Evolutionary conservation across 2,888 invertebrate species (phyloP).

Genomic region (Eretmocerus hayati): DNA sequence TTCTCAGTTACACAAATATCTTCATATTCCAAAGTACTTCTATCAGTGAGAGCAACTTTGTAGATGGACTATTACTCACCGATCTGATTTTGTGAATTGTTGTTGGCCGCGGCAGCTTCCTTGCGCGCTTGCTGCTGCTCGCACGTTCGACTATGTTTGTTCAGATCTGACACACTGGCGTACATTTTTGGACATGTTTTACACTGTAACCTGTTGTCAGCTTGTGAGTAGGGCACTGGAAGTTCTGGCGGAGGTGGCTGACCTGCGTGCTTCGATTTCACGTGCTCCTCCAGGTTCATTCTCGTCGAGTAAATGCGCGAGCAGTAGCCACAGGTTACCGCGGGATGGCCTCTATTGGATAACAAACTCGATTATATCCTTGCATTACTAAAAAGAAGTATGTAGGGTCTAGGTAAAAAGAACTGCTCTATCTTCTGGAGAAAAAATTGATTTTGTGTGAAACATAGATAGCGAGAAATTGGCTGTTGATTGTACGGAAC

Average conservation of each 20-base stretch:
- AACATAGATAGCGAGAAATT: too few species aligned
- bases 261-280: slow-evolving; percentile 45
- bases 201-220: slow-evolving; percentile 36
- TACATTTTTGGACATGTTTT: slow-evolving; percentile 42
- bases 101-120: slow-evolving; percentile 6
- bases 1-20: too few species aligned
- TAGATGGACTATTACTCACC: slow-evolving; percentile 3
- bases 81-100: slow-evolving; percentile 6
- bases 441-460: too few species aligned
- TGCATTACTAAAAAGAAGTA: too few species aligned
- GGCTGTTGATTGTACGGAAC: too few species aligned
- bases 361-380: too few species aligned
- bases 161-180: slow-evolving; percentile 39
- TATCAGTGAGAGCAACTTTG: too few species aligned
- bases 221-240: slow-evolving; percentile 24
- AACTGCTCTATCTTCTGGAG: too few species aligned
- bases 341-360: slow-evolving; percentile 44
- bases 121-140: slow-evolving; percentile 23
- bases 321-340: slow-evolving; percentile 46
- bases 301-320: slow-evolving; percentile 47
- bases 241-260: slow-evolving; percentile 35
- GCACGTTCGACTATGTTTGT: slow-evolving; percentile 39
- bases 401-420: too few species aligned
- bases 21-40: too few species aligned
- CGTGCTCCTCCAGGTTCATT: slow-evolving; percentile 46